A percentile compares a stretch with the other conserved stretches of the same genome.
These are phyloP conservation scores for Sphyrna mokarran DNA, from an alignment of 2,113 vertebrate species.

Conservation along the genomic window DNA sequence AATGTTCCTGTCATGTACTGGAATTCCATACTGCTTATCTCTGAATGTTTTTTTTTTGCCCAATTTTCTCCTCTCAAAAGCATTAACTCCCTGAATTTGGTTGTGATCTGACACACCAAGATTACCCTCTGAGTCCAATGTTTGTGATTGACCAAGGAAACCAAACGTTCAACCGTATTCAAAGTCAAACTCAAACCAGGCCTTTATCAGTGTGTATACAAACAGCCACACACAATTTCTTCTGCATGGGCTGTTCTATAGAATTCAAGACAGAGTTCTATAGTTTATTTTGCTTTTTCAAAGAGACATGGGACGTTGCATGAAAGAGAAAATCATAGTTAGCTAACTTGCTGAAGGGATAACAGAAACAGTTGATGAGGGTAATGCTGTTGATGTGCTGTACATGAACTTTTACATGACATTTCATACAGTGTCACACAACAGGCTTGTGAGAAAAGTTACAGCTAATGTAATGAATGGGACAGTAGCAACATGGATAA, in stretches of 20 bases:
- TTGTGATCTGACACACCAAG: neutral
- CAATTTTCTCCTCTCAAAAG: neutral
- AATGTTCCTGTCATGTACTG: neutral
- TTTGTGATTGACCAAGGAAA: neutral
- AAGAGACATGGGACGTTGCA: too few relatives aligned
- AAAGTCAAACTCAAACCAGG: neutral
- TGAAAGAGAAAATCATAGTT: too few relatives aligned
- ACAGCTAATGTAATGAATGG: too few relatives aligned
- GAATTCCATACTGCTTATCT: neutral
- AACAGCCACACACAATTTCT: neutral
- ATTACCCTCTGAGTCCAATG: neutral
- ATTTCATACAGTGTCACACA: too few relatives aligned
- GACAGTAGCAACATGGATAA: too few relatives aligned
- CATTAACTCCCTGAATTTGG: neutral
- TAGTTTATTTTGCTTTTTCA: neutral
- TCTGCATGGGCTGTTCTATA: neutral
- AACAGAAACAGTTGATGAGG: too few relatives aligned
- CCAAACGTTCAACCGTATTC: neutral
- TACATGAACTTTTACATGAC: too few relatives aligned
- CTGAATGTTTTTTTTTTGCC: neutral
- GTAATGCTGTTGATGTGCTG: too few relatives aligned
- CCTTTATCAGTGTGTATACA: neutral
- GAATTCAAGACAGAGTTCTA: neutral
- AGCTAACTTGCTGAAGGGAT: too few relatives aligned
- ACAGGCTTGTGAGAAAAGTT: too few relatives aligned